Conservation (phyloP, 1,140 invertebrate genomes). For the Nasonia vitripennis region DNA sequence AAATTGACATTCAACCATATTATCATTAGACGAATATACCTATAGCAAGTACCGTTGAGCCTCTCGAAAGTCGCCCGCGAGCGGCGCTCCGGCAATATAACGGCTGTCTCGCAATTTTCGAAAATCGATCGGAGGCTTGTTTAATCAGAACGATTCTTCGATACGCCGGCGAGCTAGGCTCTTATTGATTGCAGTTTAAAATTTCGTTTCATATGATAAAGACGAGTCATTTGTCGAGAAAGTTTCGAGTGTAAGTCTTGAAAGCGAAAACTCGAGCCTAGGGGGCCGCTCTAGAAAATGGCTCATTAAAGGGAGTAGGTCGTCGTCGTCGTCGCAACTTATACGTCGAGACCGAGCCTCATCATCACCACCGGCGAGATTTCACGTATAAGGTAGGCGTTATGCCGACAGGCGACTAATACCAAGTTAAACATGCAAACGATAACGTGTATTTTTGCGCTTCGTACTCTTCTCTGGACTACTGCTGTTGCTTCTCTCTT, state of each 20-base stretch:
- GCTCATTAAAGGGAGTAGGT: slow-evolving; percentile 50
- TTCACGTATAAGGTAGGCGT: background rate
- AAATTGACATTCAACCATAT: too few species aligned
- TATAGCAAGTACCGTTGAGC: background rate
- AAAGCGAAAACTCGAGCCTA: background rate
- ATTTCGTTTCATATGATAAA: slow-evolving; percentile 23
- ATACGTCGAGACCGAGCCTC: background rate
- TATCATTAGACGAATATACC: background rate
- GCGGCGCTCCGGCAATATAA: background rate
- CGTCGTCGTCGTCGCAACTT: background rate
- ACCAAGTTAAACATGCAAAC: slow-evolving; percentile 5
- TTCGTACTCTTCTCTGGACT: background rate
- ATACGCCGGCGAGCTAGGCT: background rate
- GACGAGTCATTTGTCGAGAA: slow-evolving; percentile 13
- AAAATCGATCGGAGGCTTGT: background rate
- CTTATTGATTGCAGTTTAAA: slow-evolving; percentile 30
- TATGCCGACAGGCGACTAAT: background rate
- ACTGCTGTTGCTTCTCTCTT: background rate
- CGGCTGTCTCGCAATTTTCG: background rate
- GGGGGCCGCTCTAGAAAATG: slow-evolving; percentile 50
- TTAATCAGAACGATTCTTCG: slow-evolving; percentile 11
- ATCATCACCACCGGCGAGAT: background rate
- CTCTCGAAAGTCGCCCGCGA: background rate
- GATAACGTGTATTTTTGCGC: background rate
- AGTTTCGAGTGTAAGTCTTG: slow-evolving; percentile 13